Evolutionary conservation across 2,113 vertebrate species (phyloP).

Genomic region (Phoenicopterus ruber): DNA sequence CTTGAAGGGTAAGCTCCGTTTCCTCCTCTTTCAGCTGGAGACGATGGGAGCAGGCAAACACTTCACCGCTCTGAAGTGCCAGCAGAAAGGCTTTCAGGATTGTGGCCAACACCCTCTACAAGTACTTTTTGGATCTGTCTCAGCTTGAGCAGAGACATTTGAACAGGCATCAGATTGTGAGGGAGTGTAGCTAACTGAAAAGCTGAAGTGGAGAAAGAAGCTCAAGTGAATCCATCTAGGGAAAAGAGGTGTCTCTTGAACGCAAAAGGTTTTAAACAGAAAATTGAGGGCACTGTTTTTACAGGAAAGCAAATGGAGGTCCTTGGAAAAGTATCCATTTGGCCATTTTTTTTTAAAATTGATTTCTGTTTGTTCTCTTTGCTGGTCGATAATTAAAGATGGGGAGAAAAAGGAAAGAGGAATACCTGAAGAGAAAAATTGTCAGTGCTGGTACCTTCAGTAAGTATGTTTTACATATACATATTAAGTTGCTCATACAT

Average conservation of each 20-base stretch:
- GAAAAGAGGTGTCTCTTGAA: background rate
- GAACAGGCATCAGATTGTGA: background rate
- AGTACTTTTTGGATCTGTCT: conserved; percentile 16
- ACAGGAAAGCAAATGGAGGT: background rate
- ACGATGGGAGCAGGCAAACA: background rate
- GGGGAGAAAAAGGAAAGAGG: background rate
- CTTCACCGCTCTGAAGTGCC: conserved; percentile 9
- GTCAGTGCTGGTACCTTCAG: background rate
- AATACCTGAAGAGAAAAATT: background rate
- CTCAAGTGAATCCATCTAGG: background rate
- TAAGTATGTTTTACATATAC: background rate
- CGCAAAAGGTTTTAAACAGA: background rate
- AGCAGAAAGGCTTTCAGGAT: conserved; percentile 15
- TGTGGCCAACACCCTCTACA: conserved; percentile 6
- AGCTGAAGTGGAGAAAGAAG: background rate
- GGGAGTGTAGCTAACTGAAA: background rate
- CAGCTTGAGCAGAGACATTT: conserved; percentile 11
- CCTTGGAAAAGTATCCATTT: background rate
- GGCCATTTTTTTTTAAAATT: no score
- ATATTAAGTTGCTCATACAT: background rate
- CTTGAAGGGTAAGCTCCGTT: background rate
- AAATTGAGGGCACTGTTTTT: background rate
- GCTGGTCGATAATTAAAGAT: background rate
- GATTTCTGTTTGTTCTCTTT: background rate
- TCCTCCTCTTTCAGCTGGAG: background rate